These are phyloP conservation scores for Drosophila sproati DNA, from an alignment of 1,140 invertebrate genomes.

Conservation along the genomic window DNA sequence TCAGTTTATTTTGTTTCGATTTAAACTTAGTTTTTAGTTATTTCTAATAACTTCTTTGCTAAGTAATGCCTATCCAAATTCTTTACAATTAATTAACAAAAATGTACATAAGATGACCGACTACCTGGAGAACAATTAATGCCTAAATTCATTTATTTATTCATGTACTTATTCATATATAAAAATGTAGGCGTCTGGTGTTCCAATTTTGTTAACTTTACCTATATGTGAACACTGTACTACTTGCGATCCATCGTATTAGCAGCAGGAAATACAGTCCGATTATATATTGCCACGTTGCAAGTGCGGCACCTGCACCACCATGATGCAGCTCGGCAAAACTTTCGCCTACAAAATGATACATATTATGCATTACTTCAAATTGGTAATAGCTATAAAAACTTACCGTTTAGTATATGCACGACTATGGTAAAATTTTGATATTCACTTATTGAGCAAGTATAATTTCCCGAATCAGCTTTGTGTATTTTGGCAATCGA, in stretches of 20 bases:
- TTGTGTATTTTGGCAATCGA: conserved; percentile 90
- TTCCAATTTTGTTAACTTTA: conserved; percentile 47
- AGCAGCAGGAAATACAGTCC: conserved; percentile 49
- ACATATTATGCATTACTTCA: neutral
- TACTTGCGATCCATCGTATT: conserved; percentile 38
- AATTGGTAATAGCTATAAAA: neutral
- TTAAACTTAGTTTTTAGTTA: conserved; percentile 70
- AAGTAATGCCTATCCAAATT: conserved; percentile 42
- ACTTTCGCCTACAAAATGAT: conserved; percentile 86
- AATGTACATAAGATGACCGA: conserved; percentile 41
- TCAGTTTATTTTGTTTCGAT: conserved; percentile 40
- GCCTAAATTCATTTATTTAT: conserved; percentile 13
- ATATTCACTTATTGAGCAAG: conserved; percentile 89
- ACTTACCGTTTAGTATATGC: conserved; percentile 90
- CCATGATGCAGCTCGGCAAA: conserved; percentile 87
- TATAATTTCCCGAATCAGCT: conserved; percentile 92
- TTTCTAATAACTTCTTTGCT: conserved; percentile 72
- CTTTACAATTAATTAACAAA: conserved; percentile 82
- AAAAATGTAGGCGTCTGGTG: conserved; percentile 17
- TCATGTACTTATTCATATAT: conserved; percentile 13
- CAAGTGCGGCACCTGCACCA: conserved; percentile 23
- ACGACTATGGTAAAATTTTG: conserved; percentile 89
- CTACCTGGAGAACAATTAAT: conserved; percentile 36
- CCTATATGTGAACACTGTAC: conserved; percentile 43
- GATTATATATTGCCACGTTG: conserved; percentile 28